A percentile compares a stretch with the other conserved stretches of the same genome.
phyloP scores from a whole-genome alignment of 2,113 vertebrate species.

The Pterocles gutturalis region DNA sequence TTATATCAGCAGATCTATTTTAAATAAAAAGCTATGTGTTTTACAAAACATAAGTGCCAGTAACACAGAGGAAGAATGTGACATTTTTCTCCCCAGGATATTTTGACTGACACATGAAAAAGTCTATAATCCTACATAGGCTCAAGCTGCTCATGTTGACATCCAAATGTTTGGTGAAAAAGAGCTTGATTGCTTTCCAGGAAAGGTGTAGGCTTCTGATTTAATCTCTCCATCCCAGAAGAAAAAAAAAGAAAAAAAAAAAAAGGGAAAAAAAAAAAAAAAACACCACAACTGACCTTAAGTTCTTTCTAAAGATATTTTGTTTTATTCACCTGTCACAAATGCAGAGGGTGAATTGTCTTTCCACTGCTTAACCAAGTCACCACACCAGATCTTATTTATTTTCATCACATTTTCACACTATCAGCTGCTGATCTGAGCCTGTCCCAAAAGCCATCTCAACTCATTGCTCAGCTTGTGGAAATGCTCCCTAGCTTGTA shows the following conservation, averaged over 20 bases:
- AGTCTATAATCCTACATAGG: slow-evolving; percentile 68
- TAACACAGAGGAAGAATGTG: slow-evolving; percentile 60
- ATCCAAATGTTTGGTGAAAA: slow-evolving; percentile 57
- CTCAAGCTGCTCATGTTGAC: slow-evolving; percentile 68
- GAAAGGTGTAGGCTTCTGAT: slow-evolving; percentile 43
- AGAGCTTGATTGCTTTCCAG: slow-evolving; percentile 41
- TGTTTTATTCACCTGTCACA: slow-evolving; percentile 19
- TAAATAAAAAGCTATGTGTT: slow-evolving; percentile 67
- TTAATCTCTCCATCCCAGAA: not conserved
- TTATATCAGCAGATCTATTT: slow-evolving; percentile 61
- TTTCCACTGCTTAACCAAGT: not conserved
- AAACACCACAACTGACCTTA: not conserved
- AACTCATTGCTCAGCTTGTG: not conserved
- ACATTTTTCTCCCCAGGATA: slow-evolving; percentile 71
- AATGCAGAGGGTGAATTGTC: not conserved
- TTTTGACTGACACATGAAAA: slow-evolving; percentile 70
- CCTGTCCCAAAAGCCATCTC: slow-evolving; percentile 1
- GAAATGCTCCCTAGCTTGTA: not conserved
- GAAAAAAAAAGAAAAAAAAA: not conserved
- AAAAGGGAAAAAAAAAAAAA: not conserved
- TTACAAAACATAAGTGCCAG: slow-evolving; percentile 61
- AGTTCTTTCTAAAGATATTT: not conserved
- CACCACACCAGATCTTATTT: not conserved
- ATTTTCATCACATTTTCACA: slow-evolving; percentile 1
- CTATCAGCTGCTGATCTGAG: not conserved